Evolutionary conservation across 2,113 vertebrate species (phyloP), one percentile per base, ranked within the genome.

Genomic region (Carassius gibelio): DNA sequence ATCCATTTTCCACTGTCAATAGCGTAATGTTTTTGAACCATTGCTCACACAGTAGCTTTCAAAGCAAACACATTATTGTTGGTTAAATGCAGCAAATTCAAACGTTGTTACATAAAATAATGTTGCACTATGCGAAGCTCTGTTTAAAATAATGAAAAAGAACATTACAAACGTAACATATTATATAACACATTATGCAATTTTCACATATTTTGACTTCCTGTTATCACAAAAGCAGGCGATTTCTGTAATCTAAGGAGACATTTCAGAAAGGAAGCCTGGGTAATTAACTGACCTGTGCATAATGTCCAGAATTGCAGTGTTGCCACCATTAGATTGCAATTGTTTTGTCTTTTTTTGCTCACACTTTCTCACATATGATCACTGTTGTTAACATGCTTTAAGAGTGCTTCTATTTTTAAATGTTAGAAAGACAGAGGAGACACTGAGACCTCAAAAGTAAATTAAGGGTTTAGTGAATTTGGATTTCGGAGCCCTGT

Each of bases 261-360:
- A 80, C 84, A 86, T 88, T 64, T 62, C 36, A 74, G 82, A 86
- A 84, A 88, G 48, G 81, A 75, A 81, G 66, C 79, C 59, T 78
- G 57, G 74, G 75, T 88, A 69, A 82, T 75, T 84, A 48, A 64
- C 61, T 88, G 87, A 34, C 82, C 82, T 52, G 81, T 75, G 38
- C 62, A 26, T 83, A 81, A 59, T 81, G 76, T 83, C 84, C 50
- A 62, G 75, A 80, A 87, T 64, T 74, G 57, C 23, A 48, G 42
- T 36, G 50, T 42, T 74, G 23, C 66, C 59, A 76, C 83, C 72
- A 85, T 86, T 84, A 84, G 66, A 14, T n/a, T 68, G 36, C 72
- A 87, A 86, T 87, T 87, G 84, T 81, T 68, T 79, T 55, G 36
- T 15, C 72, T 48, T 59, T 75, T 79, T 34, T 23, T 42, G 10